Conservation (phyloP, 2,113 vertebrate species). For the Zosterops japonicus region DNA sequence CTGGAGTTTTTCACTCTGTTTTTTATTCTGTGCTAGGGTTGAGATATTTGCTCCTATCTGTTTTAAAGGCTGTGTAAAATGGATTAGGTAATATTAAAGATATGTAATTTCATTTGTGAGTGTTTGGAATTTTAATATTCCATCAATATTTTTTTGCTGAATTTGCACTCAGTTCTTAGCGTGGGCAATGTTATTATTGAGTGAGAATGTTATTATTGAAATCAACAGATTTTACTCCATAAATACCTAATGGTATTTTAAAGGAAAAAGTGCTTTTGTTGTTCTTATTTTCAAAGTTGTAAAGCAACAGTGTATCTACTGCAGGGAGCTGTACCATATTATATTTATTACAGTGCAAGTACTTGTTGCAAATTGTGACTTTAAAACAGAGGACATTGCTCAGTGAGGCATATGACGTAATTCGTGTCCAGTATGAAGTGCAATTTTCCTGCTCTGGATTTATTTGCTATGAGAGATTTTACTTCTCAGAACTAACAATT, state of each 20-base stretch:
- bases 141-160: neutral
- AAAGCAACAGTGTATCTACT: neutral
- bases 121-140: neutral
- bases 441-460: neutral
- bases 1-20: neutral
- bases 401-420: fast-evolving
- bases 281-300: neutral
- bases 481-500: neutral
- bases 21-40: neutral
- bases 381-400: neutral
- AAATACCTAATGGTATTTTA: neutral
- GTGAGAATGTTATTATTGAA: neutral
- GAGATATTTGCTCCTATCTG: neutral
- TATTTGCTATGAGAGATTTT: neutral
- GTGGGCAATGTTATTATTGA: neutral
- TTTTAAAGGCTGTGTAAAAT: neutral
- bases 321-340: neutral
- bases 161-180: neutral
- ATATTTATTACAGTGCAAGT: neutral
- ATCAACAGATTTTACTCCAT: neutral
- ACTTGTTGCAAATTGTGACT: neutral
- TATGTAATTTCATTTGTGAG: neutral
- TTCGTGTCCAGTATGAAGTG: neutral
- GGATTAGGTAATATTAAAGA: neutral
- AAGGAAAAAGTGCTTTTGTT: neutral